Conservation (phyloP, 2,113 vertebrate species). For the Megaptera novaeangliae region DNA sequence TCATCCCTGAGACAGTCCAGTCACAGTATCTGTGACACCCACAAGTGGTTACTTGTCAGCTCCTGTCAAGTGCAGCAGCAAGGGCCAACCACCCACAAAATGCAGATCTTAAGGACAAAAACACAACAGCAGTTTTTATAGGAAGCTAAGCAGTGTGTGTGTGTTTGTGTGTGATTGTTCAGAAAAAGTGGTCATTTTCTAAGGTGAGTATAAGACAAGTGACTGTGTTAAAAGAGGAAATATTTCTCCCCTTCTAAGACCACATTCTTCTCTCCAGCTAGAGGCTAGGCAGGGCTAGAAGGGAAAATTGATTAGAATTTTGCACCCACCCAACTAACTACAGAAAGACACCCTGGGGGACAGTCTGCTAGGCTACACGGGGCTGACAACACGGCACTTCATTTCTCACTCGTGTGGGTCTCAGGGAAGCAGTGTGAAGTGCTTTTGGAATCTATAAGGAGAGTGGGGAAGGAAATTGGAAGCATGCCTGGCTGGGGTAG, state of each 20-base stretch:
- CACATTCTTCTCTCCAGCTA: neutral
- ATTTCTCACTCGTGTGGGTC: neutral
- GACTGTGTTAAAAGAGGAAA: neutral
- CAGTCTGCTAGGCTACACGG: neutral
- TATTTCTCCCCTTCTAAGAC: neutral
- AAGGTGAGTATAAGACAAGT: neutral
- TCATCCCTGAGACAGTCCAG: slow-evolving; percentile 15
- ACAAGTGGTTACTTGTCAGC: slow-evolving; percentile 49
- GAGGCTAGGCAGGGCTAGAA: neutral
- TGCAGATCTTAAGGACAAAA: neutral
- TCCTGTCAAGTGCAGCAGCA: neutral
- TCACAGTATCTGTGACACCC: neutral
- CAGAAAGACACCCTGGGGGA: neutral
- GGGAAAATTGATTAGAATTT: neutral
- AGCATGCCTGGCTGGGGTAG: neutral
- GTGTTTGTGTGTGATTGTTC: neutral
- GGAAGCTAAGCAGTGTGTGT: neutral
- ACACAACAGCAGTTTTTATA: neutral
- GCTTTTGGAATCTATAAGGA: neutral
- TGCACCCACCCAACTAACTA: neutral
- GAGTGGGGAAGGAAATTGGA: neutral
- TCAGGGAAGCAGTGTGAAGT: neutral
- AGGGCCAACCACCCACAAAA: neutral
- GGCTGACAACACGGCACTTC: neutral
- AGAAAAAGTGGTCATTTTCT: slow-evolving; percentile 26